phyloP scores from a whole-genome alignment of 1,140 invertebrate species.

The Saxidomus purpurata region DNA sequence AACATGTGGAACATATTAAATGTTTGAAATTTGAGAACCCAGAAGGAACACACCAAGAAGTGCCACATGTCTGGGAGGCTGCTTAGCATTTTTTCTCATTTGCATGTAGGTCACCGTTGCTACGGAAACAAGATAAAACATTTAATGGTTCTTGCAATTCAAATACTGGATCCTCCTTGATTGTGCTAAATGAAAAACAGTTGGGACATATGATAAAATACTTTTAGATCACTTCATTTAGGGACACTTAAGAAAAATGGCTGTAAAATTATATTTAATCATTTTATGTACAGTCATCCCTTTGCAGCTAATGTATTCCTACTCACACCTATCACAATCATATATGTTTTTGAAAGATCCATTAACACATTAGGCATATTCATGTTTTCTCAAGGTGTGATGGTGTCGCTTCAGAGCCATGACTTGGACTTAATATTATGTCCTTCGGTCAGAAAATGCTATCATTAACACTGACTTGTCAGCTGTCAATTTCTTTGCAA shows the following conservation, averaged over 20 bases:
- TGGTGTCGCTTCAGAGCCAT: background rate
- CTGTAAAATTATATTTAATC: too few species aligned
- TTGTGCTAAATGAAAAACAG: too few species aligned
- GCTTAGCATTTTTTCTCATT: background rate
- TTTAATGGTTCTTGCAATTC: too few species aligned
- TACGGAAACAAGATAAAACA: slow-evolving; percentile 7
- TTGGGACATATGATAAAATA: too few species aligned
- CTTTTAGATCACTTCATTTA: too few species aligned
- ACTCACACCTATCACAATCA: background rate
- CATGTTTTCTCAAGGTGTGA: background rate
- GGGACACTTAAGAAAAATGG: too few species aligned
- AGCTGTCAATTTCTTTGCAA: background rate
- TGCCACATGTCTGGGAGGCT: background rate
- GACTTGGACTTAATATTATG: background rate
- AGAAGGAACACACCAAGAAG: background rate
- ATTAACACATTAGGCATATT: background rate
- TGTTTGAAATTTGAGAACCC: background rate
- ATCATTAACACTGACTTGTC: background rate
- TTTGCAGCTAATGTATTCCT: background rate
- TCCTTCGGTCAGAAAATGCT: background rate
- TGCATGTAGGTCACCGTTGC: slow-evolving; percentile 24
- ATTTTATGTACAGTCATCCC: background rate
- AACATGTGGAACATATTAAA: background rate
- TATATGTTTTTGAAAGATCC: background rate
- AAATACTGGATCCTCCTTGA: too few species aligned